These are phyloP conservation scores for Carassius auratus DNA, from an alignment of 2,113 vertebrate species.

Conservation along the genomic window DNA sequence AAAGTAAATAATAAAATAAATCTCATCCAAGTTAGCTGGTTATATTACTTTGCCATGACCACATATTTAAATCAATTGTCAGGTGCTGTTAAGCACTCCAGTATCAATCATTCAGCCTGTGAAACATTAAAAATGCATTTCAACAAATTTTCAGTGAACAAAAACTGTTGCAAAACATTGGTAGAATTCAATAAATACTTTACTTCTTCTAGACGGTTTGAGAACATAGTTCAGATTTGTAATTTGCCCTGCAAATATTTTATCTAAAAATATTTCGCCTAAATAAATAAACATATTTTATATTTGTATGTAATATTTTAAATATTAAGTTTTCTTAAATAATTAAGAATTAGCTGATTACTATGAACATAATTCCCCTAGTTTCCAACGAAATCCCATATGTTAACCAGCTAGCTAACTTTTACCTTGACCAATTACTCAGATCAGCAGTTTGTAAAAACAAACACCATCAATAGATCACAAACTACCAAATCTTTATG, in stretches of 20 bases:
- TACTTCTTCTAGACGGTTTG: background rate
- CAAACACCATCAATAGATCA: background rate
- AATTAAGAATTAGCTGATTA: background rate
- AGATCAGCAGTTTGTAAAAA: background rate
- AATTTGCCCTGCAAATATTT: background rate
- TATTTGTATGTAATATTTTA: background rate
- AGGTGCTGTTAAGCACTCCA: background rate
- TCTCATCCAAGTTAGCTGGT: background rate
- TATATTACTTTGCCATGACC: background rate
- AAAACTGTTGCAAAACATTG: background rate
- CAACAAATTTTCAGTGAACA: background rate
- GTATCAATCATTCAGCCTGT: background rate
- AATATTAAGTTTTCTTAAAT: background rate
- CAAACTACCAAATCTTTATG: background rate
- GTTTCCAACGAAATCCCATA: background rate
- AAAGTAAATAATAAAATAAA: background rate
- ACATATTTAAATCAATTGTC: background rate
- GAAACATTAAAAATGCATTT: background rate
- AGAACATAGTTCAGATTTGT: background rate
- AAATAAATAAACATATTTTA: background rate
- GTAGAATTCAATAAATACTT: too few relatives aligned
- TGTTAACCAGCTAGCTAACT: background rate
- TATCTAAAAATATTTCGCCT: background rate
- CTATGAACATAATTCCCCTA: background rate
- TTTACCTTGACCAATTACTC: background rate